These are phyloP conservation scores for Macquaria australasica DNA, from an alignment of 2,113 vertebrate genomes.

Conservation along the genomic window DNA sequence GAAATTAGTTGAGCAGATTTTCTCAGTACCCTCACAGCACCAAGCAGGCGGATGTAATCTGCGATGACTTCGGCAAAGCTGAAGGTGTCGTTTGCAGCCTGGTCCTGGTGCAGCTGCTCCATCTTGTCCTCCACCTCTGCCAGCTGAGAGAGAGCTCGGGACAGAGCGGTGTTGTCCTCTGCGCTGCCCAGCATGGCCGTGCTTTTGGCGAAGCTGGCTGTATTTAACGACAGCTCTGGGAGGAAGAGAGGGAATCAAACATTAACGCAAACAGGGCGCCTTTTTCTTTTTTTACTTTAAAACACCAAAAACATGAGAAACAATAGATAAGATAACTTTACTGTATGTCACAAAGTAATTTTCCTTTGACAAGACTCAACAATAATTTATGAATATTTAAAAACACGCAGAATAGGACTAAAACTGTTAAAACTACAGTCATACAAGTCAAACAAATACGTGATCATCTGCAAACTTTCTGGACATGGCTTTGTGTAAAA, in stretches of 20 bases:
- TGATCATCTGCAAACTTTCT: neutral
- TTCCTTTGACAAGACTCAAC: too few species aligned
- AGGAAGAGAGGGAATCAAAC: neutral
- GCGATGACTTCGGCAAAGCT: conserved; percentile 93
- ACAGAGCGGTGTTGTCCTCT: conserved; percentile 97
- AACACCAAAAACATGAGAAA: neutral
- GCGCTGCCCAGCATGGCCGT: conserved; percentile 97
- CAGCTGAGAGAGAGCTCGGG: conserved; percentile 94
- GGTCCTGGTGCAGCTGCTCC: conserved; percentile 96
- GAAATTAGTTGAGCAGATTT: neutral
- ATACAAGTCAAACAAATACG: too few species aligned
- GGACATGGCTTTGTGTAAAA: neutral
- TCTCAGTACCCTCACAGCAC: conserved; percentile 89
- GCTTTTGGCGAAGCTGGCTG: conserved; percentile 95
- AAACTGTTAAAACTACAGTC: too few species aligned
- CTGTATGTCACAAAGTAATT: too few species aligned
- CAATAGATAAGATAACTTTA: too few species aligned
- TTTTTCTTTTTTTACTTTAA: neutral
- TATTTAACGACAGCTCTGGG: conserved; percentile 90
- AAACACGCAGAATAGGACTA: too few species aligned
- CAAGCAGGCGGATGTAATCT: conserved; percentile 95
- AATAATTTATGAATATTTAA: too few species aligned
- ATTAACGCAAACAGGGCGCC: neutral
- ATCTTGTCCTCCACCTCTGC: conserved; percentile 98
- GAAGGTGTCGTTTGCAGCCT: conserved; percentile 94